A percentile compares a stretch with the other conserved stretches of the same genome.
phyloP scores from a whole-genome alignment of 2,888 invertebrate species.

The Dynastes hyllus region DNA sequence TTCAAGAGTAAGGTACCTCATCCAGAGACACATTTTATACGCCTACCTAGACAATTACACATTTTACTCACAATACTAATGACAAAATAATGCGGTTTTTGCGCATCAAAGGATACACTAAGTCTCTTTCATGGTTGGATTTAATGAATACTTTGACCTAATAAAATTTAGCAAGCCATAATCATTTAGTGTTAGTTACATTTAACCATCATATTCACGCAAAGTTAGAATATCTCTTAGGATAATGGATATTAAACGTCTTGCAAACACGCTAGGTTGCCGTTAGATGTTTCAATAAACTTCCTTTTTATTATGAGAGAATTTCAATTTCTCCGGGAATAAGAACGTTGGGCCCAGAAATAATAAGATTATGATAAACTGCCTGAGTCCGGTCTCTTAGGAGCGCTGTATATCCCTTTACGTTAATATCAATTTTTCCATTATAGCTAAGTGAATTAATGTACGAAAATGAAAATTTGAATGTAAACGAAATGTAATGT shows the following conservation, averaged over 20 bases:
- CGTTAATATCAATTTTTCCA: neutral
- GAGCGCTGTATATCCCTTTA: neutral
- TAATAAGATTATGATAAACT: constrained; percentile 33
- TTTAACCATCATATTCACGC: constrained; percentile 34
- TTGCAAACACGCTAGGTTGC: constrained; percentile 19
- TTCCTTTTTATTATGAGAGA: constrained; percentile 32
- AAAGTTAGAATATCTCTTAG: constrained; percentile 30
- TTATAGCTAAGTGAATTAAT: neutral
- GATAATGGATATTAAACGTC: constrained; percentile 47
- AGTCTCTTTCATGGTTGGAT: neutral
- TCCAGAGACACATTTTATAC: neutral
- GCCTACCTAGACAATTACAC: no score
- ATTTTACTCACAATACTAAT: no score
- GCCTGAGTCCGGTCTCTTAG: neutral
- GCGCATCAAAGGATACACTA: no score
- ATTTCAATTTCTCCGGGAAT: constrained; percentile 33
- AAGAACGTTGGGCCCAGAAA: constrained; percentile 12
- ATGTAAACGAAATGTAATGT: neutral
- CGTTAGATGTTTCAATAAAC: constrained; percentile 37
- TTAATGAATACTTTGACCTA: constrained; percentile 8
- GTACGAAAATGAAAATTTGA: neutral
- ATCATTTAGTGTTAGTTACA: constrained; percentile 26
- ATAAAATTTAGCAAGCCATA: constrained; percentile 3
- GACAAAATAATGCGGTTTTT: no score
- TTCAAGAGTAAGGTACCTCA: no score